Evolutionary conservation across 1,140 invertebrate genomes (phyloP).

Genomic region (Trichonephila inaurata): DNA sequence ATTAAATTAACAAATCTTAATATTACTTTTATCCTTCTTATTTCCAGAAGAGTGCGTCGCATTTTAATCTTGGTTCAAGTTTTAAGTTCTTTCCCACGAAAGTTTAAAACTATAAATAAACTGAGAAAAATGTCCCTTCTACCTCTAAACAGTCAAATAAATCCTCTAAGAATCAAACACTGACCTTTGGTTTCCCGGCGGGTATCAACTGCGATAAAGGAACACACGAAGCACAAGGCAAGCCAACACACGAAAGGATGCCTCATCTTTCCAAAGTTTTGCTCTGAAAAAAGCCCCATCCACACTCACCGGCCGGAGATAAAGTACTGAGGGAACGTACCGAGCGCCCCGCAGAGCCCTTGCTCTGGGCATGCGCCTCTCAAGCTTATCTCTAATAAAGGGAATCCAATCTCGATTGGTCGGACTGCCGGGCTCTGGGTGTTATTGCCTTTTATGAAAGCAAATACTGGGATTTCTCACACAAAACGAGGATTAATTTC

Average conservation of each 20-base stretch:
- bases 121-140: no score
- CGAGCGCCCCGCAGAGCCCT: constrained; percentile 50
- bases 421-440: neutral
- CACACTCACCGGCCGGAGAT: constrained; percentile 35
- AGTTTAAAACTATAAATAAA: neutral
- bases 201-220: constrained; percentile 2
- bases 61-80: neutral
- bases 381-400: constrained; percentile 42
- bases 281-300: constrained; percentile 29
- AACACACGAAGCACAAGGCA: constrained; percentile 22
- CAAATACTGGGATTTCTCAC: constrained; percentile 19
- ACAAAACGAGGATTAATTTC: constrained; percentile 33
- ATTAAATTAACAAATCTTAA: no score
- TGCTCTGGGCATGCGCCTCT: constrained; percentile 46
- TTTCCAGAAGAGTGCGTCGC: no score
- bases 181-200: constrained; percentile 51
- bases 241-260: constrained; percentile 19
- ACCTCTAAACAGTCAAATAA: no score
- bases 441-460: constrained; percentile 43
- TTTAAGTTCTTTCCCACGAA: neutral
- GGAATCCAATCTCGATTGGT: constrained; percentile 42
- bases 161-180: neutral
- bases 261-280: constrained; percentile 41
- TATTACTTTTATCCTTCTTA: no score
- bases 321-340: constrained; percentile 36